Base-by-base conservation (phyloP, 2,113 vertebrate genomes). In the Menidia beryllina region DNA sequence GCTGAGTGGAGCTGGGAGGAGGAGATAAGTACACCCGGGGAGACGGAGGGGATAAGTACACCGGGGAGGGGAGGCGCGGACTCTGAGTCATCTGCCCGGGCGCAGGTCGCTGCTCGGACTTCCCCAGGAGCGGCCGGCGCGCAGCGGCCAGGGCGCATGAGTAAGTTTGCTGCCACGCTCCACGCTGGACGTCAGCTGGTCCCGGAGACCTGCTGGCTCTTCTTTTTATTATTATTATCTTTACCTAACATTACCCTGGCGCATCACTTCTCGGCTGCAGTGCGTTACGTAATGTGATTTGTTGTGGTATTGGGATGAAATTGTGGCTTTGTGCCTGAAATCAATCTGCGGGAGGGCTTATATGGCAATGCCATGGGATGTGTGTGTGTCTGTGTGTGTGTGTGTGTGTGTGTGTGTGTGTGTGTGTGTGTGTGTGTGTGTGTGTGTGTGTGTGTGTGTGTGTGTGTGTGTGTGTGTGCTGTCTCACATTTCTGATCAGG, bases 271-370 rank as follows among this genome's bases (percentile, higher is more conserved):
- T 74, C 87, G 81, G 81, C 85, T 77, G 84, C 77, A 60, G 17
- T 65, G 74, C 49, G 76, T 89, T 91, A 89, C 88, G 87, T 88
- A 84, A 89, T 88, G 77, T 89, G 84, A 89, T 88, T 78, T 89
- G 84, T 87, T 86, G 84, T 84, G 86, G 62, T 71, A 64, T 82
- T 66, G 56, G 61, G 69, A 77, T 39, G 57, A 83, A 60, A 69
- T 67, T 48, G 24, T 66, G 70, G 55, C 79, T 75, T 62, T 75
- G 49, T 65, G 60, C 62, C 64, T 36, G 64, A 78, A 83, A 87
- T 80, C 38, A 79, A 76, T 84, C 76, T 27, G 57, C 54, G 48
- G 67, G 66, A 79, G 53, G 58, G 59, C 45, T 58, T 59, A 70
- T 7, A 54, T 77, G 21, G 52, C 64, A 53, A 65, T 45, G 47